Evolutionary conservation across 2,888 invertebrate species (phyloP).

Genomic region (Furcula furcula): DNA sequence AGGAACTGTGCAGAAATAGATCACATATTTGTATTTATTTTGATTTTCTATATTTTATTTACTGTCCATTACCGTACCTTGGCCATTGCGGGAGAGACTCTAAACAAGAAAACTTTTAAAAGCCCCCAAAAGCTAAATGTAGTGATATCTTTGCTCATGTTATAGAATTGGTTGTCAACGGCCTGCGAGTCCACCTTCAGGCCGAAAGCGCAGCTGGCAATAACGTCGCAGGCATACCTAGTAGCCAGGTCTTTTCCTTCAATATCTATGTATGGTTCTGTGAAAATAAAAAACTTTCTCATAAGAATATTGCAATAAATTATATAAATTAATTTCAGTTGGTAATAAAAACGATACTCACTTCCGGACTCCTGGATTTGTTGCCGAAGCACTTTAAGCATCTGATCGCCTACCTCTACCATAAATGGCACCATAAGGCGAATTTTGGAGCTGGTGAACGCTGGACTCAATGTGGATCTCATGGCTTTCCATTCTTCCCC

Average conservation of each 20-base stretch:
- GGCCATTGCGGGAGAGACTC: slow-evolving; percentile 24
- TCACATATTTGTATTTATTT: too few species aligned
- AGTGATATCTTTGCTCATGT: slow-evolving; percentile 66
- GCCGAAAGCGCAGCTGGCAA: slow-evolving; percentile 76
- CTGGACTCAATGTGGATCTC: slow-evolving; percentile 63
- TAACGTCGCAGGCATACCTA: slow-evolving; percentile 74
- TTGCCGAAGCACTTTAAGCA: slow-evolving; percentile 40
- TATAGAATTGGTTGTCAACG: slow-evolving; percentile 77
- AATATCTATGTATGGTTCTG: slow-evolving; percentile 40
- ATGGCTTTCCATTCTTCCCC: slow-evolving; percentile 62
- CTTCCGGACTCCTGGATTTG: slow-evolving; percentile 28
- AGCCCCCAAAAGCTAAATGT: slow-evolving; percentile 42
- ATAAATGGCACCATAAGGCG: slow-evolving; percentile 62
- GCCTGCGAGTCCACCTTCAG: slow-evolving; percentile 76
- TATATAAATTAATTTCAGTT: too few species aligned
- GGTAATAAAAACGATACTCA: too few species aligned
- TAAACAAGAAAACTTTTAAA: slow-evolving; percentile 28
- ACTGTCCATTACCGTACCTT: slow-evolving; percentile 17
- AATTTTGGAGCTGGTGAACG: slow-evolving; percentile 76
- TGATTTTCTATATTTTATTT: too few species aligned
- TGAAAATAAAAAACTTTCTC: too few species aligned
- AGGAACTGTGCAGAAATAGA: too few species aligned
- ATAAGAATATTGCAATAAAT: too few species aligned
- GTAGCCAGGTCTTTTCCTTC: slow-evolving; percentile 67
- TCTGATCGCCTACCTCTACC: slow-evolving; percentile 50